phyloP scores from a whole-genome alignment of 2,888 invertebrate species.

The Heliconius ismenius region DNA sequence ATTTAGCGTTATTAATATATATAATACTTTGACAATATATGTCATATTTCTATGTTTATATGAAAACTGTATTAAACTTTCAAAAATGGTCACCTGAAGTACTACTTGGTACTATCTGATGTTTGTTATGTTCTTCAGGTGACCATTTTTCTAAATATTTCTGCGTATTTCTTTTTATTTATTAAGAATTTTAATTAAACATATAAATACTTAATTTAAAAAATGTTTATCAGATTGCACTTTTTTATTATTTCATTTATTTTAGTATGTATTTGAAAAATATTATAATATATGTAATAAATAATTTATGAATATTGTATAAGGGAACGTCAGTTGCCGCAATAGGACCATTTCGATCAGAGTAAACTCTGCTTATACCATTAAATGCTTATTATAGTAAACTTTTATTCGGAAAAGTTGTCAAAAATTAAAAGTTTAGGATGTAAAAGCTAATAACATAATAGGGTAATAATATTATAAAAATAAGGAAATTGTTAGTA shows the following conservation, averaged over 20 bases:
- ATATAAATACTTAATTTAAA: too few species aligned
- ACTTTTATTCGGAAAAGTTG: background rate
- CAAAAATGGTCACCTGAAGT: too few species aligned
- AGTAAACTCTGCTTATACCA: background rate
- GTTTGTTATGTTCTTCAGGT: too few species aligned
- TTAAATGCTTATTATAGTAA: background rate
- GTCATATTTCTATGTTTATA: constrained; percentile 11
- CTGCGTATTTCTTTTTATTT: background rate
- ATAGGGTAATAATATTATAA: constrained; percentile 14
- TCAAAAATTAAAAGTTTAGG: background rate
- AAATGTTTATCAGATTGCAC: background rate
- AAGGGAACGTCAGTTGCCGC: constrained; percentile 12
- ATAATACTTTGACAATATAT: constrained; percentile 17
- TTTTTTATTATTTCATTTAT: background rate
- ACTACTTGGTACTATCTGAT: background rate
- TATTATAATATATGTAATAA: background rate
- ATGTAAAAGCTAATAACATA: constrained; percentile 20
- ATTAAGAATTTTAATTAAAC: background rate
- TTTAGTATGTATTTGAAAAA: background rate
- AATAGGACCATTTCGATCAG: constrained; percentile 18
- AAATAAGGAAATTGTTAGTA: constrained; percentile 27
- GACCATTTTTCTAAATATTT: background rate
- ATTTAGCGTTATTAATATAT: constrained; percentile 3
- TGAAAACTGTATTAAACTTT: background rate
- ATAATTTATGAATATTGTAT: background rate